phyloP scores from a whole-genome alignment of 2,113 vertebrate species.

The Larimichthys polyactis region DNA sequence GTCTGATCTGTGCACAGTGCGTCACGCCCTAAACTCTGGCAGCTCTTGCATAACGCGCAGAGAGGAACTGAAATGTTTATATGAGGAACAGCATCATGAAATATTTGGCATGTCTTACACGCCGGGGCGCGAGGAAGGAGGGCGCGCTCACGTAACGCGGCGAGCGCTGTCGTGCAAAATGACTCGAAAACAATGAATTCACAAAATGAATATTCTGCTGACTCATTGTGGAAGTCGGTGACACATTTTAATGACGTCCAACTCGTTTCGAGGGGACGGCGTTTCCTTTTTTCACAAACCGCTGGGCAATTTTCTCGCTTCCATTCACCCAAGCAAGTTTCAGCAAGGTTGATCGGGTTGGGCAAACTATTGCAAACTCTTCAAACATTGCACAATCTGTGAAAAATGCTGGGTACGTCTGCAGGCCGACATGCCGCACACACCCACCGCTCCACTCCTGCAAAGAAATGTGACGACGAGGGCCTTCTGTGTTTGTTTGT shows the following conservation, averaged over 20 bases:
- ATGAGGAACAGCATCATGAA: conserved; percentile 33
- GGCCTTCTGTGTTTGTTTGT: no score
- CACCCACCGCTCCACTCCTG: conserved; percentile 21
- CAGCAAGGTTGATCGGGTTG: conserved; percentile 22
- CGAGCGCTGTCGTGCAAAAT: neutral
- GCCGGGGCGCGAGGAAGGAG: neutral
- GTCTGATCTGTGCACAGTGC: neutral
- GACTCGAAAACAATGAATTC: no score
- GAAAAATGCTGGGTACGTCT: conserved; percentile 30
- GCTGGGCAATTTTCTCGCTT: neutral
- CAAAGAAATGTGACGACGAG: neutral
- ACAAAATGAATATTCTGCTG: no score
- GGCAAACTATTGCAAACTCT: conserved; percentile 31
- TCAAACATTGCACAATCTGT: conserved; percentile 57
- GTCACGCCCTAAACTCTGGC: conserved; percentile 46
- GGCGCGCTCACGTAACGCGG: conserved; percentile 21
- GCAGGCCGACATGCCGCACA: conserved; percentile 27
- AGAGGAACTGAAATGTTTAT: conserved; percentile 63
- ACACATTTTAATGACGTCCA: neutral
- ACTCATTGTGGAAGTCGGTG: neutral
- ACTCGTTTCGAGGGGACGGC: neutral
- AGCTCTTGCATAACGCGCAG: conserved; percentile 55
- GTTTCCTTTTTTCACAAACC: neutral
- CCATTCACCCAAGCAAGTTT: conserved; percentile 40
- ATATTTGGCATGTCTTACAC: conserved; percentile 21